These are phyloP conservation scores for Alviniconcha marisindica DNA, from an alignment of 1,140 invertebrate genomes.

Conservation along the genomic window DNA sequence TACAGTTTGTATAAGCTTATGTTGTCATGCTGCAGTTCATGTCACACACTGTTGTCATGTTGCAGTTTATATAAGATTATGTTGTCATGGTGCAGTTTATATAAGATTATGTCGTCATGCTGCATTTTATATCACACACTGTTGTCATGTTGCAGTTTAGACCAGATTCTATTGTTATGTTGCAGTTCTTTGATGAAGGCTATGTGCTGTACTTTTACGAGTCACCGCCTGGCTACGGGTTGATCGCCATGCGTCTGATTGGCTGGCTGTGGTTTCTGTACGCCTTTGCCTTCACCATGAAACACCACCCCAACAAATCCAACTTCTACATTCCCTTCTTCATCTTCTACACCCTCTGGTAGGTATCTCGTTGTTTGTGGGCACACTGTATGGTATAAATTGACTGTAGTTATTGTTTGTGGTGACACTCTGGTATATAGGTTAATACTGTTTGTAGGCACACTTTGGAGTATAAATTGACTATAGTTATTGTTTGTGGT, in stretches of 20 bases:
- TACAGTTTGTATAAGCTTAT: background rate
- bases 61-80: background rate
- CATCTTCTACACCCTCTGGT: conserved; percentile 71
- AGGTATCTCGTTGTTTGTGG: no score
- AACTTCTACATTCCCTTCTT: conserved; percentile 86
- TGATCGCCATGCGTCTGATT: conserved; percentile 85
- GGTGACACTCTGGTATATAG: no score
- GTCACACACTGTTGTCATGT: background rate
- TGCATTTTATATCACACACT: background rate
- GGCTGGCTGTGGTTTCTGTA: conserved; percentile 92
- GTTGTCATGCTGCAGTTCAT: background rate
- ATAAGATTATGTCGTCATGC: background rate
- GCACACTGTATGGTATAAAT: no score
- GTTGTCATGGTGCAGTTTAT: background rate
- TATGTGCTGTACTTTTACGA: conserved; percentile 93
- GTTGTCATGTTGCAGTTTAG: background rate
- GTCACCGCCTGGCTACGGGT: conserved; percentile 89
- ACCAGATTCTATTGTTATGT: conserved; percentile 44
- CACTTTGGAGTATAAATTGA: no score
- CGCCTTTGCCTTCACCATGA: conserved; percentile 88
- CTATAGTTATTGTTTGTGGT: no score
- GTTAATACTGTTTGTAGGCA: no score
- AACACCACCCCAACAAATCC: conserved; percentile 88
- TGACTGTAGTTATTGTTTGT: no score
- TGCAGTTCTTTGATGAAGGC: conserved; percentile 90